These are phyloP conservation scores for Synergus japonicus DNA, from an alignment of 2,888 invertebrate species.

Conservation along the genomic window DNA sequence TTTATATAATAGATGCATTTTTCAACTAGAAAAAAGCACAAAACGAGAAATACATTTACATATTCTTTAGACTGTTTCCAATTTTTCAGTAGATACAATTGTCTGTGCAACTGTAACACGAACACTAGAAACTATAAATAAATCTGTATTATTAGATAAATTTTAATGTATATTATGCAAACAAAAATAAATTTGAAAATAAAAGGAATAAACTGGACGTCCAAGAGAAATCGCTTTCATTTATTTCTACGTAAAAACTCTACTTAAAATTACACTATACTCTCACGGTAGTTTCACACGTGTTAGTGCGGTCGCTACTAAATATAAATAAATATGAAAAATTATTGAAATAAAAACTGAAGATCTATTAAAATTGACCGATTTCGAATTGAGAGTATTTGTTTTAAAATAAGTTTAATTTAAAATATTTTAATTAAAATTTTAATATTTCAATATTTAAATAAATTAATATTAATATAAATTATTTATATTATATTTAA, in stretches of 20 bases:
- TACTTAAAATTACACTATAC: no score
- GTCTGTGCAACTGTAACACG: background rate
- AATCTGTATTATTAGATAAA: background rate
- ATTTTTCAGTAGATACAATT: background rate
- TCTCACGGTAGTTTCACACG: no score
- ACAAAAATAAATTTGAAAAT: background rate
- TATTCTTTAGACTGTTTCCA: background rate
- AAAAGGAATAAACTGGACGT: background rate
- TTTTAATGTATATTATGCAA: background rate
- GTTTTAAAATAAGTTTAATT: no score
- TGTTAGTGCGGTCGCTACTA: no score
- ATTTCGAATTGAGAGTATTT: no score
- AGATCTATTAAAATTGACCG: no score
- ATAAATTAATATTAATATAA: no score
- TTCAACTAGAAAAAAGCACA: background rate
- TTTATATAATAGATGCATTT: background rate
- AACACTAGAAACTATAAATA: background rate
- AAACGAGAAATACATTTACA: background rate
- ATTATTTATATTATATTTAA: no score
- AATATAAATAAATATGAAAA: no score
- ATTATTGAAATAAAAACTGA: no score
- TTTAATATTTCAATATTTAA: no score
- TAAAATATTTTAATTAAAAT: no score
- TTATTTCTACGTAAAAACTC: background rate
- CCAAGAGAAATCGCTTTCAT: background rate